Base-by-base conservation (phyloP, 2,888 invertebrate species). In the Hirtodrosophila alboralis region DNA sequence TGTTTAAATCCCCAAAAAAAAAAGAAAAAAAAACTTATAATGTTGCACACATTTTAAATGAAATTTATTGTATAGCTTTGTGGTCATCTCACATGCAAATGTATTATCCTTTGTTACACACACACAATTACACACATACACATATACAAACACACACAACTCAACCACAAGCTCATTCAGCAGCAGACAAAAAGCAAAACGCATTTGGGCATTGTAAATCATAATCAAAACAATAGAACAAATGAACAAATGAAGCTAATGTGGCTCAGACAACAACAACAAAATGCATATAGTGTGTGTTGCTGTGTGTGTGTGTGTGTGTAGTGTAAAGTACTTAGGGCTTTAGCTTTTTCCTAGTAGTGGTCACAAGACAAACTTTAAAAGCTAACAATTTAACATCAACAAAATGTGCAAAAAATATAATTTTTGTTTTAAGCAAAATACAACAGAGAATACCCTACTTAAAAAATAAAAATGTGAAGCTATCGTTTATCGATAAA, bases 141-240 rank as follows among this genome's bases (percentile, higher is more conserved):
- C 26, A 37, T 13, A 37, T 12, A 16, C 27, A 41, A 33, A 27
- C 33, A 9, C 30, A 40, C 48, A 30, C 43, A 34, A 28, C 36
- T 38, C n/a, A 62, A 45, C 73, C 68, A 30, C 81, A 80, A 61
- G 58, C 84, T 47, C 75, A 81, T 75, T 81, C 65, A 68, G 74
- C 64, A 65, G 51, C 59, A 60, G 52, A 49, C 56, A 51, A 81
- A 81, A 84, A 84, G 85, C 73, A 64, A n/a, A n/a, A 56, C 69
- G 75, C 84, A 84, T 51, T 51, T 68, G 78, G 76, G 79, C 83
- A 75, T 87, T 86, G 88, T 88, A 88, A 88, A 87, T 87, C 88
- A 88, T 80, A 79, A 78, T 84, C 84, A 88, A 81, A 88, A 88
- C 87, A 88, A 88, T 78, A 84, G 88, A 87, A 77, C 79, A 78